A percentile compares a stretch with the other conserved stretches of the same genome.
Evolutionary conservation across 2,113 vertebrate species (phyloP).

Genomic region (cat (Felis catus)): DNA sequence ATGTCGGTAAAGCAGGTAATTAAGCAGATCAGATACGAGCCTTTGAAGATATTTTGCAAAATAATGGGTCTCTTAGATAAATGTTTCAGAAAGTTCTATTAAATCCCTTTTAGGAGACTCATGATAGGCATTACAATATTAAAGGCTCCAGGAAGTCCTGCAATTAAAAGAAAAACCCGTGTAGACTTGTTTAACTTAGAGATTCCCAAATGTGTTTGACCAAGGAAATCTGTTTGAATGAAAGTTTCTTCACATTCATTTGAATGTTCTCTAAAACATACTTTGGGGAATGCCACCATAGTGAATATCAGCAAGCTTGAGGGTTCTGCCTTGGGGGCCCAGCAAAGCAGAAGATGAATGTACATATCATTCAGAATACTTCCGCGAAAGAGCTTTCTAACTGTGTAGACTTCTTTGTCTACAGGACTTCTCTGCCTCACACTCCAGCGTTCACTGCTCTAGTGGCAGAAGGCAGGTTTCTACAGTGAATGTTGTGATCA

Average conservation of each 20-base stretch:
- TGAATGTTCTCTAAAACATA: neutral
- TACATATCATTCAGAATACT: neutral
- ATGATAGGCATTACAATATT: neutral
- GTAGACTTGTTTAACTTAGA: slow-evolving; percentile 10
- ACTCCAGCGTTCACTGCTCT: neutral
- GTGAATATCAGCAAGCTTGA: neutral
- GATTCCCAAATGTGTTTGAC: slow-evolving; percentile 10
- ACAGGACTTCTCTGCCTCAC: neutral
- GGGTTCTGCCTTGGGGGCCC: neutral
- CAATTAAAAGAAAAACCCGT: neutral
- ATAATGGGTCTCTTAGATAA: neutral
- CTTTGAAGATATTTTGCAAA: neutral
- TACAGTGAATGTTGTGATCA: neutral
- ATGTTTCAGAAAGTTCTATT: neutral
- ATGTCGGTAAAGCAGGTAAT: neutral
- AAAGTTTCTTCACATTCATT: neutral
- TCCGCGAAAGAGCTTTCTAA: neutral
- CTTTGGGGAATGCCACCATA: neutral
- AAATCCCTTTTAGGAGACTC: neutral
- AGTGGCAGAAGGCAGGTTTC: neutral
- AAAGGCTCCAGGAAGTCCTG: neutral
- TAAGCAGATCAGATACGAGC: neutral
- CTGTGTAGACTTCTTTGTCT: neutral
- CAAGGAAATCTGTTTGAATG: neutral
- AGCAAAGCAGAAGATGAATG: neutral